These are phyloP conservation scores for Pangasius larnaudii DNA, from an alignment of 2,797 vertebrate species.

Conservation along the genomic window DNA sequence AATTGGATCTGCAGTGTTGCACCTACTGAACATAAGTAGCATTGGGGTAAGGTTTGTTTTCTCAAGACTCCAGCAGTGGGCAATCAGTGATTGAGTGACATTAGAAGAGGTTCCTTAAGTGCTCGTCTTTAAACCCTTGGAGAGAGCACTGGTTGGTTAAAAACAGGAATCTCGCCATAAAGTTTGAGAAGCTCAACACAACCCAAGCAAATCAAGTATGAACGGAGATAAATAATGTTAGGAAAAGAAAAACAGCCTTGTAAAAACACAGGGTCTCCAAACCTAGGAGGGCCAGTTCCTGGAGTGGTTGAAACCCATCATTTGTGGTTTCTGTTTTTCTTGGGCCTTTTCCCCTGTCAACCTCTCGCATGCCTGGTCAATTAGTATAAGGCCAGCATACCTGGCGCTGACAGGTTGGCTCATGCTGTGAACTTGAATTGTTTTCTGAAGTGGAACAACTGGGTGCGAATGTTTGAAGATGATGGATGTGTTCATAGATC, in stretches of 20 bases:
- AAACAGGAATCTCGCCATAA: background rate
- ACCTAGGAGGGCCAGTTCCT: conserved; percentile 10
- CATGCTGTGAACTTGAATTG: conserved; percentile 39
- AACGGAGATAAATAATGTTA: conserved; percentile 50
- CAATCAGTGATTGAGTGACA: conserved; percentile 45
- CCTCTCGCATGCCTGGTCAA: conserved; percentile 62
- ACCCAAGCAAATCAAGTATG: conserved; percentile 53
- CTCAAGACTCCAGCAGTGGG: conserved; percentile 43
- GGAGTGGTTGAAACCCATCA: conserved; percentile 27
- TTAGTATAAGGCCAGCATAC: conserved; percentile 73
- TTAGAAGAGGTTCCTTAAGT: conserved; percentile 39
- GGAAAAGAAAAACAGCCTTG: conserved; percentile 31
- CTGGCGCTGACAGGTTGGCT: conserved; percentile 68
- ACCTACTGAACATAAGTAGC: conserved; percentile 66
- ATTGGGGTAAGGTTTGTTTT: conserved; percentile 58
- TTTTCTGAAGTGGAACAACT: conserved; percentile 59
- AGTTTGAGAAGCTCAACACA: conserved; percentile 44
- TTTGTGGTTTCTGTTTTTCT: conserved; percentile 56
- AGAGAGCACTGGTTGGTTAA: conserved; percentile 21
- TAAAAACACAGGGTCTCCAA: conserved; percentile 41
- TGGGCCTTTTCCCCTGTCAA: conserved; percentile 29
- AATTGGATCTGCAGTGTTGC: conserved; percentile 88
- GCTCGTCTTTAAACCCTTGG: conserved; percentile 15
- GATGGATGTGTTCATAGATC: background rate
- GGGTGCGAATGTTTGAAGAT: conserved; percentile 5